Base-by-base conservation (phyloP, 2,888 invertebrate genomes). In the Yponomeuta cagnagella region DNA sequence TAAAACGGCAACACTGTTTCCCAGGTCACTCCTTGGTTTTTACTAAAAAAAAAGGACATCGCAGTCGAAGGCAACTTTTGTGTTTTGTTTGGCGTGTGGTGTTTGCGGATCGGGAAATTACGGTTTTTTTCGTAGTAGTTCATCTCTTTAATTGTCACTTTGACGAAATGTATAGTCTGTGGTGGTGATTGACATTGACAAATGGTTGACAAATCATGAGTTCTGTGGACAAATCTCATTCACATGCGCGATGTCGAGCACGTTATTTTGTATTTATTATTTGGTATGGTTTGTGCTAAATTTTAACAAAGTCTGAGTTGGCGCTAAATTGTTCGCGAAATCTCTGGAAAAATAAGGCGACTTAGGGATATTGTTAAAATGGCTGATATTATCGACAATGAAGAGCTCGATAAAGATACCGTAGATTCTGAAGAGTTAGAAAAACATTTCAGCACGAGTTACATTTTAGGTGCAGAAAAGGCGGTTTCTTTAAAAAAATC, bases 401-500 rank as follows among this genome's bases (percentile, higher is more conserved):
- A 83, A 76, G 89, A 90, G 75, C 69, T 83, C 12, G 92, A 92
- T 74, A 82, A 79, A 73, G 90, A 92, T 68, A 88, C 82, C 23
- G 79, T 90, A 8, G 79, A 80, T 1, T 52, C 76, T 48, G 81
- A 85, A 33, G 79, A 76, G 67, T 72, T 91, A 73, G 81, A 86
- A 48, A 75, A 85, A 74, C 79, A 82, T 43, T 91, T 92, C 77
- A 79, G 74, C 68, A 83, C 84, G 73, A 84, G 85, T 75, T 88
- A 85, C 73, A 79, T 77, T 37, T 78, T 92, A 72, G 67, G 88
- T 5, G 75, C 86, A 58, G 94, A 95, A 84, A 92, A 91, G 69
- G 86, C 90, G 0, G 88, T 94, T 52, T 90, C 93, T 0, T 75
- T 90, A 0, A 89, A 93, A 48, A 92, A 93, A 72, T 92, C 93